Conservation (phyloP, 2,113 vertebrate species). For the Dermatemys mawii region DNA sequence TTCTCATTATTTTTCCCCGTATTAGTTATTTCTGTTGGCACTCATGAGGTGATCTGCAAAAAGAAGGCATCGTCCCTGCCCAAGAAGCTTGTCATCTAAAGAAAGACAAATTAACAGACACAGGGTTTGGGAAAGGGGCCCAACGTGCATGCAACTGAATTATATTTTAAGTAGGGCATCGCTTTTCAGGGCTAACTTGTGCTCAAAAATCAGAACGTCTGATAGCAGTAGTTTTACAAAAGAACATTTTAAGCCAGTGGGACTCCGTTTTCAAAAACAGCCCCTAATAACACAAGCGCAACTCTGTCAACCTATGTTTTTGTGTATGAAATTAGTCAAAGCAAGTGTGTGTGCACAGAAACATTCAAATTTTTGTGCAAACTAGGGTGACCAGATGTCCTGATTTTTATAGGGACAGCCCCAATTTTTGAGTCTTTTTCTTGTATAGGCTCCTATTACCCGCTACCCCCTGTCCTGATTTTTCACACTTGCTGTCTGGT, state of each 20-base stretch:
- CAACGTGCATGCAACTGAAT: background rate
- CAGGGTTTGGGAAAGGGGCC: background rate
- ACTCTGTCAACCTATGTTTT: background rate
- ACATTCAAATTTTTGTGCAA: background rate
- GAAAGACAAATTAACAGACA: background rate
- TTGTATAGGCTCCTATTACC: no score
- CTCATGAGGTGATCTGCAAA: background rate
- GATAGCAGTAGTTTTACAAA: accelerated
- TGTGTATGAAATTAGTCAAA: accelerated
- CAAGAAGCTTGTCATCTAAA: background rate
- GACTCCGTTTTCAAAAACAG: background rate
- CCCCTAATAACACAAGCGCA: background rate
- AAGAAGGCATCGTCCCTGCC: background rate
- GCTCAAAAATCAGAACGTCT: background rate
- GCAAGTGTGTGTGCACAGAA: background rate
- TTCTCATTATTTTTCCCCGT: background rate
- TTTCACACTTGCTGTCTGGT: no score
- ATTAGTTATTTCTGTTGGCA: background rate
- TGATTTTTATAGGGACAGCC: no score
- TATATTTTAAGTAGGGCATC: background rate
- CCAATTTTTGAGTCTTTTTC: no score
- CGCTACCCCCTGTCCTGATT: no score
- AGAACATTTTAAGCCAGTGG: background rate
- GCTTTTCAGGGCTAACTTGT: background rate
- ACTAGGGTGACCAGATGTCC: no score